These are phyloP conservation scores for Ficedula albicollis DNA, from an alignment of 2,797 vertebrate genomes.

Conservation along the genomic window DNA sequence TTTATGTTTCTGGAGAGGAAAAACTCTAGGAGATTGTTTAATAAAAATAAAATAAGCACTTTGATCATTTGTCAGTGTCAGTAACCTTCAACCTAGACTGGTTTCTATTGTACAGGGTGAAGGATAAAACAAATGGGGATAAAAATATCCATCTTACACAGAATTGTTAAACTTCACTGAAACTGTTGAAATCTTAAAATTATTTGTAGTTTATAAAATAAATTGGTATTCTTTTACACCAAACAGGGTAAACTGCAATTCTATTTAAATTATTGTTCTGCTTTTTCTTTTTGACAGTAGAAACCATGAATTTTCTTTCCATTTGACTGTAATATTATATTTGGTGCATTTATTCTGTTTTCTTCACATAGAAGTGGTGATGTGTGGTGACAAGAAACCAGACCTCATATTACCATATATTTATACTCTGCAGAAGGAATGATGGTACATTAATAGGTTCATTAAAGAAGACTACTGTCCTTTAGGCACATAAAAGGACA, in stretches of 20 bases:
- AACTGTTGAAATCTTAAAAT: slow-evolving; percentile 69
- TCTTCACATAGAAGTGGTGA: slow-evolving; percentile 71
- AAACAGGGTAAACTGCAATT: slow-evolving; percentile 74
- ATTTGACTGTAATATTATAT: slow-evolving; percentile 74
- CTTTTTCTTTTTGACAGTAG: slow-evolving; percentile 69
- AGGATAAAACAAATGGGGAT: slow-evolving; percentile 46
- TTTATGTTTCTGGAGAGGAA: background rate
- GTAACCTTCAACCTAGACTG: slow-evolving; percentile 25
- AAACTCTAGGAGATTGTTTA: background rate
- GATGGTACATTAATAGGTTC: slow-evolving; percentile 54
- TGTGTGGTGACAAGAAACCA: slow-evolving; percentile 76
- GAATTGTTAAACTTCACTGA: slow-evolving; percentile 67
- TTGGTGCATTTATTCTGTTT: slow-evolving; percentile 75
- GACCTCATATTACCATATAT: slow-evolving; percentile 73
- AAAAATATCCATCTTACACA: slow-evolving; percentile 30
- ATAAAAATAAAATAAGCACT: slow-evolving; percentile 20
- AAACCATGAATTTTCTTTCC: slow-evolving; percentile 66
- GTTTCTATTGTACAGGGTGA: slow-evolving; percentile 8
- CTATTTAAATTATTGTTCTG: slow-evolving; percentile 66
- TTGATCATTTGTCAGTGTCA: slow-evolving; percentile 18
- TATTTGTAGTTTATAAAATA: slow-evolving; percentile 65
- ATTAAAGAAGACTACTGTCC: slow-evolving; percentile 43
- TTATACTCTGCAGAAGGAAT: slow-evolving; percentile 61
- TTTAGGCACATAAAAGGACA: slow-evolving; percentile 48
- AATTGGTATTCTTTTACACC: slow-evolving; percentile 72